These are phyloP conservation scores for Notoglanidium macrostoma DNA, from an alignment of 2,797 vertebrate genomes.

Conservation along the genomic window DNA sequence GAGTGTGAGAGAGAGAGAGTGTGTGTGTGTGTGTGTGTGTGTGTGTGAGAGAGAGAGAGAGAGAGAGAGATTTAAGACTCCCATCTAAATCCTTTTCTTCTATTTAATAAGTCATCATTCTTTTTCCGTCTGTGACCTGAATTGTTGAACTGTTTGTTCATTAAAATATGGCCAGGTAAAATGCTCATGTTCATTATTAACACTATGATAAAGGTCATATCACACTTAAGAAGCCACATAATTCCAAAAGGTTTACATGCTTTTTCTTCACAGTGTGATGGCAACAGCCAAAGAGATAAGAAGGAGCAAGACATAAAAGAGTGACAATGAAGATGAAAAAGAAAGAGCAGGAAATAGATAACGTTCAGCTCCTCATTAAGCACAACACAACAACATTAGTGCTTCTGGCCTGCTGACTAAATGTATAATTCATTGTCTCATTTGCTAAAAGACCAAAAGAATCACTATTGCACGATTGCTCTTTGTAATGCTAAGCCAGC, in stretches of 20 bases:
- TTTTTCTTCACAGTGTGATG: not conserved
- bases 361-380: conserved; percentile 42
- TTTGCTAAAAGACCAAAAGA: conserved; percentile 33
- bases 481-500: not conserved
- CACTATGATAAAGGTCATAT: not conserved
- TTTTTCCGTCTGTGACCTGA: not conserved
- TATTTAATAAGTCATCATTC: not conserved
- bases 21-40: conserved; percentile 21
- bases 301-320: not conserved
- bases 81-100: not conserved
- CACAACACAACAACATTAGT: conserved; percentile 45
- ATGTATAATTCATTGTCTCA: conserved; percentile 50
- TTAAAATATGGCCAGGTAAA: not conserved
- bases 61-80: not conserved
- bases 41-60: not conserved
- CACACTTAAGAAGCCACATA: not conserved
- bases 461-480: not conserved
- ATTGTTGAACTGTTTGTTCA: not conserved
- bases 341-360: not conserved
- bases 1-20: conserved; percentile 2
- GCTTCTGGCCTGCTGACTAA: conserved; percentile 38
- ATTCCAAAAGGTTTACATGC: not conserved
- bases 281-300: not conserved
- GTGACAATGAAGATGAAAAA: not conserved
- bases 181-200: not conserved